Evolutionary conservation across 2,797 vertebrate genomes (phyloP).

Genomic region (Todus mexicanus): DNA sequence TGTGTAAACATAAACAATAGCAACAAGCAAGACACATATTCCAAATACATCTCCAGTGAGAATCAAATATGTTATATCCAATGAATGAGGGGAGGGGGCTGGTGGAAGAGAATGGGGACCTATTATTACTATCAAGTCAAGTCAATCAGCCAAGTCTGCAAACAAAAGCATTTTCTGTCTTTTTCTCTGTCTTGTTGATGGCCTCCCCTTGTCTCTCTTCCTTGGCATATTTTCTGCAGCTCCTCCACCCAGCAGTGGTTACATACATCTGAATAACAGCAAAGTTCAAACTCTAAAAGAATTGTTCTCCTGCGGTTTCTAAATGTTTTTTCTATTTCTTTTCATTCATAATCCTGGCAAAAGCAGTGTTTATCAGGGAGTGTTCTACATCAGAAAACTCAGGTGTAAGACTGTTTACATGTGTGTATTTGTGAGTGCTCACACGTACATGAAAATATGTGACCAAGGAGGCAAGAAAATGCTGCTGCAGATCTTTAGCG

Average conservation of each 20-base stretch:
- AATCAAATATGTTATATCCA: constrained; percentile 25
- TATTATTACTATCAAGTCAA: constrained; percentile 60
- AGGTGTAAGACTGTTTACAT: neutral
- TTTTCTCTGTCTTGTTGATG: constrained; percentile 31
- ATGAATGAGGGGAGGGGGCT: constrained; percentile 1
- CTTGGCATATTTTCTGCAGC: constrained; percentile 35
- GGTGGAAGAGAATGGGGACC: neutral
- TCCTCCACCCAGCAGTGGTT: constrained; percentile 17
- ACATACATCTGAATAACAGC: constrained; percentile 29
- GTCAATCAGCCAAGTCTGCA: constrained; percentile 44
- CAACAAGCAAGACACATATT: constrained; percentile 28
- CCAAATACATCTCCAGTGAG: constrained; percentile 16
- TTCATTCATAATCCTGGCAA: neutral
- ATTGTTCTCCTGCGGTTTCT: constrained; percentile 29
- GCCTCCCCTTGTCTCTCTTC: constrained; percentile 16
- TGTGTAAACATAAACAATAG: constrained; percentile 57
- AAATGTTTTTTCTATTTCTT: constrained; percentile 22
- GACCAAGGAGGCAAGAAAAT: neutral
- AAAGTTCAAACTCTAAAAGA: constrained; percentile 25
- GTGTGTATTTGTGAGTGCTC: neutral
- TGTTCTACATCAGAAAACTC: neutral
- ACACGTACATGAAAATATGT: neutral
- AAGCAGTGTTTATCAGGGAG: neutral
- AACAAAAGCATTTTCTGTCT: constrained; percentile 53
- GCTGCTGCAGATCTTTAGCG: neutral